A percentile compares a stretch with the other conserved stretches of the same genome.
phyloP scores from a whole-genome alignment of 2,113 vertebrate genomes.

The Vidua macroura region DNA sequence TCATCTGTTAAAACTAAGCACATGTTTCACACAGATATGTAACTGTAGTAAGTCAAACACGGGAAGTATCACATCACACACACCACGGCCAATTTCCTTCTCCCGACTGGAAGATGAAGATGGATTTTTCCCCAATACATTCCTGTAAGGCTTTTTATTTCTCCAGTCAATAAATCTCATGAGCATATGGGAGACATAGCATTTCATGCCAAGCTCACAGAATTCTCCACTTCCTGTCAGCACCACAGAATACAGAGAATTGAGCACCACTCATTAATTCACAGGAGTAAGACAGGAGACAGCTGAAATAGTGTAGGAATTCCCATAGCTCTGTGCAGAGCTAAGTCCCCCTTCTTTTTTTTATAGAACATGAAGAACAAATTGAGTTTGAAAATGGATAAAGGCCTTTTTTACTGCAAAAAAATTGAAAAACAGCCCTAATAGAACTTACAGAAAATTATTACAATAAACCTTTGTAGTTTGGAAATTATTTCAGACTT shows the following conservation, averaged over 20 bases:
- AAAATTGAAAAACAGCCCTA: neutral
- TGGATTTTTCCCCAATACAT: neutral
- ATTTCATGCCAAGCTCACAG: neutral
- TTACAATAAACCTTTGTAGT: neutral
- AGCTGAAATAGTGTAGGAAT: neutral
- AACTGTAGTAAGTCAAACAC: neutral
- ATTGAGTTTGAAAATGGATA: neutral
- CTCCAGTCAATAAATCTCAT: neutral
- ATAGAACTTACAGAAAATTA: neutral
- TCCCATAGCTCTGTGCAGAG: neutral
- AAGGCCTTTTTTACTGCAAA: neutral
- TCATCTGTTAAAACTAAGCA: slow-evolving; percentile 83
- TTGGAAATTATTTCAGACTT: neutral
- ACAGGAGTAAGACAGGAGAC: neutral
- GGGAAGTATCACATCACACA: neutral
- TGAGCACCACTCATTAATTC: neutral
- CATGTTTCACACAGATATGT: neutral
- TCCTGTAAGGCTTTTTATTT: neutral
- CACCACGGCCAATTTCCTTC: neutral
- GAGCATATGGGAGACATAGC: neutral
- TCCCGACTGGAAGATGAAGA: neutral
- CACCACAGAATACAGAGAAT: neutral
- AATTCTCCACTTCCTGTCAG: neutral
- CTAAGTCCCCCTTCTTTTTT: neutral
- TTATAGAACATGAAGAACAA: neutral